Percentiles rank a stretch among this genome's conserved stretches.
Evolutionary conservation across 2,797 vertebrate genomes (phyloP).

Genomic region (Microchirus variegatus): DNA sequence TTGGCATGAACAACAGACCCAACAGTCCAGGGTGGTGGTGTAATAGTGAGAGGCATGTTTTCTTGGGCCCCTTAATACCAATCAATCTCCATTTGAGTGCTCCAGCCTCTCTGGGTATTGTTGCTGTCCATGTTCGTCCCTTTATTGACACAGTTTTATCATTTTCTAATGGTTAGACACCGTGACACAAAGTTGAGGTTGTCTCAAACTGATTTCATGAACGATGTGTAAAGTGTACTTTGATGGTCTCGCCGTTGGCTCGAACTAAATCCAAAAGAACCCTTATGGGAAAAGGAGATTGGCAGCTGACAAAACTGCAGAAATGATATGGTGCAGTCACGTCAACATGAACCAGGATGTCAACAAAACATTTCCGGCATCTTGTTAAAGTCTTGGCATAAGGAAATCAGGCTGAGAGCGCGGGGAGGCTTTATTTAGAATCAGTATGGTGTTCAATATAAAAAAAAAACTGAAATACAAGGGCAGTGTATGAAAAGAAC

Average conservation of each 20-base stretch:
- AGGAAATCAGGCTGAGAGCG: neutral
- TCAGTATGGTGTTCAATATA: too few species aligned
- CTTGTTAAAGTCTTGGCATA: neutral
- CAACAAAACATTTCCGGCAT: neutral
- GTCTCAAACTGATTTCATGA: neutral
- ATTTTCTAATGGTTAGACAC: neutral
- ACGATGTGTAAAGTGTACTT: neutral
- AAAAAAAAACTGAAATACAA: too few species aligned
- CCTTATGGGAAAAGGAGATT: neutral
- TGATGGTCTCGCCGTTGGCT: neutral
- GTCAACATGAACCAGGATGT: neutral
- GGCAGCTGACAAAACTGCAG: neutral
- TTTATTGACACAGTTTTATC: neutral
- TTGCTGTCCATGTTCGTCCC: neutral
- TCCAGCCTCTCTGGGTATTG: neutral
- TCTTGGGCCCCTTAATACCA: neutral
- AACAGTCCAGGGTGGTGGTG: neutral
- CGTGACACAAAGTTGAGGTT: neutral
- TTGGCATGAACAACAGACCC: neutral
- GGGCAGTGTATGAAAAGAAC: neutral
- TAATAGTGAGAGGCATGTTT: neutral
- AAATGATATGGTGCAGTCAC: neutral
- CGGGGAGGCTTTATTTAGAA: too few species aligned
- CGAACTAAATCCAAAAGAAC: neutral
- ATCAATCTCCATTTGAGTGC: neutral